Evolutionary conservation across 2,797 vertebrate species (phyloP).

Genomic region (Muscicapa striata): DNA sequence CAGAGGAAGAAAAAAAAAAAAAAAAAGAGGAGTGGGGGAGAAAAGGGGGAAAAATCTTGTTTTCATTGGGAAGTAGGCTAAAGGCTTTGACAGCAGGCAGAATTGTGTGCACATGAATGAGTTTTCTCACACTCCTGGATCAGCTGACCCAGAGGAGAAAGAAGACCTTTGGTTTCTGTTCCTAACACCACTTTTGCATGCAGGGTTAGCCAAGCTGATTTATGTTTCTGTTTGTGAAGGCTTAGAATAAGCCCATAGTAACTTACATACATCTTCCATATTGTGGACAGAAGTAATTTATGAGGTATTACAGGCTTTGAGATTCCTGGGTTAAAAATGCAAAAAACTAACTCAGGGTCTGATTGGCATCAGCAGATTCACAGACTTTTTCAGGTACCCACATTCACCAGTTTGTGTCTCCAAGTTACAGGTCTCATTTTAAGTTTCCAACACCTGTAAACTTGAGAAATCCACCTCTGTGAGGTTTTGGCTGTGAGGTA

Average conservation of each 20-base stretch:
- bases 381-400: not conserved
- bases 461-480: not conserved
- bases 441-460: not conserved
- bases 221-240: not conserved
- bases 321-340: not conserved
- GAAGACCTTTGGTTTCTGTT: constrained; percentile 1
- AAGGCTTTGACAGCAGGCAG: not conserved
- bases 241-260: not conserved
- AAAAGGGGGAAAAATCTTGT: not conserved
- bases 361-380: not conserved
- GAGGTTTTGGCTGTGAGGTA: not conserved
- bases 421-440: not conserved
- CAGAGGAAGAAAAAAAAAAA: no score
- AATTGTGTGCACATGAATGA: not conserved
- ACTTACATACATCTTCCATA: not conserved
- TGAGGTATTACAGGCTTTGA: not conserved
- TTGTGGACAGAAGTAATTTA: not conserved
- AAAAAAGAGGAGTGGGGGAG: no score
- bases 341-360: not conserved
- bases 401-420: not conserved
- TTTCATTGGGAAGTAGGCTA: not conserved
- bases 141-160: not conserved
- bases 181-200: not conserved
- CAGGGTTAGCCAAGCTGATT: not conserved
- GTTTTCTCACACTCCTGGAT: not conserved